A percentile compares a stretch with the other conserved stretches of the same genome.
Conservation (phyloP, 2,888 invertebrate species). For the Laspeyria flexula region DNA sequence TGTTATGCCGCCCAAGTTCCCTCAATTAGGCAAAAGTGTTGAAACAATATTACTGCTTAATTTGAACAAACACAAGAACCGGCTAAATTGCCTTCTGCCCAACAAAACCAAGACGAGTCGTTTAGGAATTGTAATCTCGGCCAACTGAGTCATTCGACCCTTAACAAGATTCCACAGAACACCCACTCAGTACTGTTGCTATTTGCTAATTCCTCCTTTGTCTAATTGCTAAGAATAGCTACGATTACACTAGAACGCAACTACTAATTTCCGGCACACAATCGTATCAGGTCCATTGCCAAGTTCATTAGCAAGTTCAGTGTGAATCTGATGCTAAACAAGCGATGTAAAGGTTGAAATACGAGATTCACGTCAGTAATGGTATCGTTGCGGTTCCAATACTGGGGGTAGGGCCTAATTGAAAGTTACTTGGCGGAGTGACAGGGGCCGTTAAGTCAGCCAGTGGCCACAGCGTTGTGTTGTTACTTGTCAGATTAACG, state of each 20-base stretch:
- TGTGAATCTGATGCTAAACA: conserved; percentile 15
- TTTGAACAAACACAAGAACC: not conserved
- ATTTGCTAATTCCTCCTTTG: conserved; percentile 51
- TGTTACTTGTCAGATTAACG: conserved; percentile 72
- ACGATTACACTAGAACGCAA: conserved; percentile 21
- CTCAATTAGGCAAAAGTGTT: conserved; percentile 12
- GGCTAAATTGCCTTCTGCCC: conserved; percentile 14
- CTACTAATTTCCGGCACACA: conserved; percentile 6
- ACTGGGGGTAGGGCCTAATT: conserved; percentile 59
- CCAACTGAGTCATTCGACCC: conserved; percentile 38
- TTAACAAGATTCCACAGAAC: conserved; percentile 37
- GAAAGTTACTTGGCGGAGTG: conserved; percentile 69
- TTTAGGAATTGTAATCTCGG: conserved; percentile 33
- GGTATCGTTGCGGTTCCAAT: conserved; percentile 43
- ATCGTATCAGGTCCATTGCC: conserved; percentile 22
- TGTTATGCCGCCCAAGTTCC: not conserved
- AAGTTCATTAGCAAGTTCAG: conserved; percentile 25
- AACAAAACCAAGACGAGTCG: conserved; percentile 25
- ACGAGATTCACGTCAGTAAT: conserved; percentile 27
- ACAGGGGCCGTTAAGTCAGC: conserved; percentile 61
- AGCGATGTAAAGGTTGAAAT: conserved; percentile 31
- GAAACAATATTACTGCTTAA: conserved; percentile 9
- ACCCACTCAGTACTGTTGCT: conserved; percentile 37
- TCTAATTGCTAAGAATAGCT: conserved; percentile 49
- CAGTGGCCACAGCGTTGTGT: conserved; percentile 52